phyloP scores from a whole-genome alignment of 2,888 invertebrate species.

The Hermaeophaga mercurialis region DNA sequence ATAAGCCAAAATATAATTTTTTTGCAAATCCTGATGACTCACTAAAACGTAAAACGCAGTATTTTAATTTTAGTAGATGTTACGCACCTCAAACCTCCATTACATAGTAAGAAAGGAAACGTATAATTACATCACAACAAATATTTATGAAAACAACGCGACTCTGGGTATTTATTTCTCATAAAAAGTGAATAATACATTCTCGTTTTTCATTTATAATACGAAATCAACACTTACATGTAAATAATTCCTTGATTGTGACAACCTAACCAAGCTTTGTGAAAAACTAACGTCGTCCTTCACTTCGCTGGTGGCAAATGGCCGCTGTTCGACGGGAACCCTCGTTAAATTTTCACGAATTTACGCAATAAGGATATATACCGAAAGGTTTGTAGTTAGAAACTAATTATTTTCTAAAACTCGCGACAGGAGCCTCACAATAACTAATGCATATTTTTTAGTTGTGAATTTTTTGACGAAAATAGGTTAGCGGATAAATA shows the following conservation, averaged over 20 bases:
- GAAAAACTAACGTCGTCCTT: constrained; percentile 55
- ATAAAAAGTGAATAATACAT: constrained; percentile 11
- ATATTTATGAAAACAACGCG: constrained; percentile 27
- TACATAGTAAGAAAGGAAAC: constrained; percentile 48
- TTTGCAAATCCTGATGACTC: constrained; percentile 16
- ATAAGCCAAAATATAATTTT: constrained; percentile 5
- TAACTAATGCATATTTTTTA: constrained; percentile 27
- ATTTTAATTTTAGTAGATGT: constrained; percentile 35
- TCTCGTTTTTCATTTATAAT: constrained; percentile 14
- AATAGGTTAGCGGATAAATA: constrained; percentile 57
- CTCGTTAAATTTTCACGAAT: constrained; percentile 15
- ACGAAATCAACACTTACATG: constrained; percentile 48
- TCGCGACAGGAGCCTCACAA: constrained; percentile 5
- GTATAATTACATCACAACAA: constrained; percentile 51
- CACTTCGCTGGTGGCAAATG: constrained; percentile 49
- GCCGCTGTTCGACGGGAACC: constrained; percentile 44
- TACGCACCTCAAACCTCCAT: constrained; percentile 50
- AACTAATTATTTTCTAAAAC: constrained; percentile 11
- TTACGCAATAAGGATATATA: constrained; percentile 10
- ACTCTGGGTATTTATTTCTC: constrained; percentile 5
- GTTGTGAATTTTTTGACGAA: constrained; percentile 37
- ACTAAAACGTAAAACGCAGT: constrained; percentile 21
- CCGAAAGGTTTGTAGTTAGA: constrained; percentile 12
- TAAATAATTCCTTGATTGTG: constrained; percentile 48
- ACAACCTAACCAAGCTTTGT: constrained; percentile 58